Evolutionary conservation across 2,797 vertebrate species (phyloP).

Genomic region (Pipistrellus nathusii): DNA sequence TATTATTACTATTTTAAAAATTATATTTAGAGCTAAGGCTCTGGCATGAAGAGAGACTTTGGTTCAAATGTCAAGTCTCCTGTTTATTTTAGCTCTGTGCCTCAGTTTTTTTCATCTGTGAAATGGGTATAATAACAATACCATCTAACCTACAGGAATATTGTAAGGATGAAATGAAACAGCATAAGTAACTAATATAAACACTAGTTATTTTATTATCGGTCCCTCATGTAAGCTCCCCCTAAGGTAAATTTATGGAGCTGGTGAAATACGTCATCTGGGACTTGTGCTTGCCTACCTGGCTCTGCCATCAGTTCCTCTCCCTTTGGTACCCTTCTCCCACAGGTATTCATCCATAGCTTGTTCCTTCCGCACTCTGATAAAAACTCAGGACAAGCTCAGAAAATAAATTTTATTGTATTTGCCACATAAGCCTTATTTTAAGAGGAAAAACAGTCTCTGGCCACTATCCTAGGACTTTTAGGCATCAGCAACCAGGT

Average conservation of each 20-base stretch:
- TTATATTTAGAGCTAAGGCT: background rate
- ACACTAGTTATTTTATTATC: background rate
- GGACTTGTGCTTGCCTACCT: background rate
- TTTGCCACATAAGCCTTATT: slow-evolving; percentile 17
- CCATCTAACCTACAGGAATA: background rate
- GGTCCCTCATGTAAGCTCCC: background rate
- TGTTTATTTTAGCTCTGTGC: background rate
- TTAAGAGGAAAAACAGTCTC: background rate
- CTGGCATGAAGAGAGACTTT: background rate
- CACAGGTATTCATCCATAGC: background rate
- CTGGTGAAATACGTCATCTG: too few species aligned
- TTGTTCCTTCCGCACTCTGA: background rate
- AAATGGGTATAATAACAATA: background rate
- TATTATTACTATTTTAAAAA: background rate
- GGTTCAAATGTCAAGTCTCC: background rate
- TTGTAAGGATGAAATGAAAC: background rate
- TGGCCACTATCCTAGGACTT: background rate
- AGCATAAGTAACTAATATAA: background rate
- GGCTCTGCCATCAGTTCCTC: background rate
- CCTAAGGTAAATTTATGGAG: background rate
- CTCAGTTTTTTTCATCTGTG: background rate
- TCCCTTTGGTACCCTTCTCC: background rate
- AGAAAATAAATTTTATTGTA: background rate
- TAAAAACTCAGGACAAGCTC: slow-evolving; percentile 12
- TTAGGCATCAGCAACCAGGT: background rate